Conservation (phyloP, 2,888 invertebrate species). For the Melipona bicolor region DNA sequence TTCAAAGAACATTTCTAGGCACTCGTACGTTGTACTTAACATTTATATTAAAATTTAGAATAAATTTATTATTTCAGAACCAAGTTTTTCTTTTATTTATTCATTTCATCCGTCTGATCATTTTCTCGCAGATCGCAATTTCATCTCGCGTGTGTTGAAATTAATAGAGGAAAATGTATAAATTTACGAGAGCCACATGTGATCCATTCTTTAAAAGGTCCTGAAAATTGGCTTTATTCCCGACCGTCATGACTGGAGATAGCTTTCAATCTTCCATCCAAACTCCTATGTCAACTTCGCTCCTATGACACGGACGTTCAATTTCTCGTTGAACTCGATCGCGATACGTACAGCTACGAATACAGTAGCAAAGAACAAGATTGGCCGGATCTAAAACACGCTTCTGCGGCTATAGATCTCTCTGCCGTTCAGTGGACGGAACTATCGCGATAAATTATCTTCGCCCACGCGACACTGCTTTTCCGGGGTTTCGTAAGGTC, state of each 20-base stretch:
- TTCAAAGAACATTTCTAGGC: no score
- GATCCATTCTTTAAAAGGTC: background rate
- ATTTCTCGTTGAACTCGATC: conserved; percentile 1
- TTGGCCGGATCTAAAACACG: conserved; percentile 22
- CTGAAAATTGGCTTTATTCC: background rate
- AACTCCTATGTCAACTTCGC: background rate
- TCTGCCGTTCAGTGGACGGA: conserved; percentile 44
- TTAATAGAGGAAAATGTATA: no score
- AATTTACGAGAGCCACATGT: no score
- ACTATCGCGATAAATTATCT: conserved; percentile 65
- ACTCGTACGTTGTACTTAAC: no score
- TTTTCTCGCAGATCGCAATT: no score
- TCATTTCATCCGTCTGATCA: no score
- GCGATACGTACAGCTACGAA: background rate
- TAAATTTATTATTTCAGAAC: no score
- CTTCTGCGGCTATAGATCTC: conserved; percentile 46
- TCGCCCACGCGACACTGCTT: conserved; percentile 67
- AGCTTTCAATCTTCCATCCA: background rate
- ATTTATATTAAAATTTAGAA: no score
- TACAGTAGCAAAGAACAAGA: conserved; percentile 43
- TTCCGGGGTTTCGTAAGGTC: conserved; percentile 70
- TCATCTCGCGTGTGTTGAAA: no score
- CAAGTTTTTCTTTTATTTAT: no score
- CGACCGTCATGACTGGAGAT: no score
- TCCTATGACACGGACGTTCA: background rate